Percentiles rank a stretch among this genome's conserved stretches.
These are phyloP conservation scores for Microplitis deprimator DNA, from an alignment of 2,888 invertebrate species.

Conservation along the genomic window DNA sequence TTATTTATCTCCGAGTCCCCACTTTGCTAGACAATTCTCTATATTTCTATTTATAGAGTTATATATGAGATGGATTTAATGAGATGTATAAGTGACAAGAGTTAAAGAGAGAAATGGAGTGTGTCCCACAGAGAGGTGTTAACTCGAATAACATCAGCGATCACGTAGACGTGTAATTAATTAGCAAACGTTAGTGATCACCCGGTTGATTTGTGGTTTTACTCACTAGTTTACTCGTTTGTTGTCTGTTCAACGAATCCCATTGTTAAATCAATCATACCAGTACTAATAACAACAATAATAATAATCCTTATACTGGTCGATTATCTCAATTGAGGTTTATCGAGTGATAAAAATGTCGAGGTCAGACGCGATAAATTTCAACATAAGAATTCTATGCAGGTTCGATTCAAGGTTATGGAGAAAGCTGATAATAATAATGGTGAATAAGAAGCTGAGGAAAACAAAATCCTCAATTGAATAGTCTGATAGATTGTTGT, in stretches of 20 bases:
- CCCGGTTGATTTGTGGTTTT: conserved; percentile 46
- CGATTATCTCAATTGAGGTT: too few species aligned
- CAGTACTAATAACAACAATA: too few species aligned
- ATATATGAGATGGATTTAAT: not conserved
- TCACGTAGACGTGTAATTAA: conserved; percentile 45
- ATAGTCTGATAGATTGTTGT: not conserved
- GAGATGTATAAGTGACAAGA: not conserved
- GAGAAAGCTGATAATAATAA: not conserved
- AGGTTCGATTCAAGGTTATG: too few species aligned
- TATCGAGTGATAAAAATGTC: too few species aligned
- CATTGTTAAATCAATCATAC: conserved; percentile 4
- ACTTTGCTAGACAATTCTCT: too few species aligned
- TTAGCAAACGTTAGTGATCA: conserved; percentile 50
- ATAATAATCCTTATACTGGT: too few species aligned
- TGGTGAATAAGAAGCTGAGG: not conserved
- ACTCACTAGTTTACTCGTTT: conserved; percentile 25
- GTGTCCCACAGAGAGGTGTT: not conserved
- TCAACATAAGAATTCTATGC: too few species aligned
- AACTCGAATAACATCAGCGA: conserved; percentile 24
- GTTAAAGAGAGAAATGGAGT: not conserved
- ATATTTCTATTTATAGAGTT: too few species aligned
- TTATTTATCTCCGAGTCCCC: too few species aligned
- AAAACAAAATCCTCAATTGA: not conserved
- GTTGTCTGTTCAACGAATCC: conserved; percentile 45
- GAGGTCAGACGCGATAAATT: too few species aligned